Evolutionary conservation across 2,888 invertebrate genomes (phyloP).

Genomic region (Cyclophora albipunctata): DNA sequence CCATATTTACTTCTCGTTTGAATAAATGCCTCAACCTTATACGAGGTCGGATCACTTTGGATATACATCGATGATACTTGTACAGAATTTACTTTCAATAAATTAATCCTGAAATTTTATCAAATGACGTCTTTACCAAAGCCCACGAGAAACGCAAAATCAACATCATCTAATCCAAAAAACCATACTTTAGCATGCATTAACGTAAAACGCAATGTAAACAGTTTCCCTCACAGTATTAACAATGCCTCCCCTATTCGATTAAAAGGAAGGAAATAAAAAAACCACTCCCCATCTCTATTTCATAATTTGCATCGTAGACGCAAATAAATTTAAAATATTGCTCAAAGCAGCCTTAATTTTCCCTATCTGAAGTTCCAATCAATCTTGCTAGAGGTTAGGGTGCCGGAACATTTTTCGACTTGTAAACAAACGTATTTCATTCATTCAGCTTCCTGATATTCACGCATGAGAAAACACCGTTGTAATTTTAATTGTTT

Average conservation of each 20-base stretch:
- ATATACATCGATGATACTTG: no score
- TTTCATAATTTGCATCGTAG: slow-evolving; percentile 72
- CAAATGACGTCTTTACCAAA: no score
- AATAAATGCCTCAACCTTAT: slow-evolving; percentile 1
- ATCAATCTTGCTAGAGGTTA: slow-evolving; percentile 43
- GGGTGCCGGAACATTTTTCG: slow-evolving; percentile 15
- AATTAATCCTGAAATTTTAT: no score
- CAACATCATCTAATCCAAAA: slow-evolving; percentile 3
- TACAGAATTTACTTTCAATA: no score
- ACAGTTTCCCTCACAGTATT: slow-evolving; percentile 49
- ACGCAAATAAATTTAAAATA: slow-evolving; percentile 73
- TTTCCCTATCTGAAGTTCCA: slow-evolving; percentile 52
- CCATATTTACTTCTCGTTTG: slow-evolving; percentile 4
- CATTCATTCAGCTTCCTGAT: slow-evolving; percentile 10
- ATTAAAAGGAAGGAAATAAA: slow-evolving; percentile 56
- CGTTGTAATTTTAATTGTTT: slow-evolving; percentile 3
- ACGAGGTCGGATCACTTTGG: background rate
- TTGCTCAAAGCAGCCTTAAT: slow-evolving; percentile 58
- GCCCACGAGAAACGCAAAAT: no score
- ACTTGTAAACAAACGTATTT: slow-evolving; percentile 11
- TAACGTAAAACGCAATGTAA: slow-evolving; percentile 43
- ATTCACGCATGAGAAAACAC: slow-evolving; percentile 6
- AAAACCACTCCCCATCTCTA: slow-evolving; percentile 56
- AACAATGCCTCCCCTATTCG: slow-evolving; percentile 64
- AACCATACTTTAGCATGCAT: slow-evolving; percentile 26